Base-by-base conservation (phyloP, 2,797 vertebrate species). In the Molossus alvarezi region DNA sequence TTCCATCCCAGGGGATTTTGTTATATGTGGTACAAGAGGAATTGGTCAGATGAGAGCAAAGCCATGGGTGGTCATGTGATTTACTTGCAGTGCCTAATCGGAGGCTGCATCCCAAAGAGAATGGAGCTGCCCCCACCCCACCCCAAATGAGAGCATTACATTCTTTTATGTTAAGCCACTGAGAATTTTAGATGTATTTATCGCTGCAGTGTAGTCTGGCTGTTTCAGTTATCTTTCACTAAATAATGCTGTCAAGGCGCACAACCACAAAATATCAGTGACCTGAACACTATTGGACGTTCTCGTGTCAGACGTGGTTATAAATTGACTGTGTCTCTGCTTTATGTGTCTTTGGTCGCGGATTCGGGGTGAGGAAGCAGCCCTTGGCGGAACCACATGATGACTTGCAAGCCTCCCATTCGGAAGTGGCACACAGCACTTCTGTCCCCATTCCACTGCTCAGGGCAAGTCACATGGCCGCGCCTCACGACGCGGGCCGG, bases 221-320 rank as follows among this genome's bases (percentile, higher is more conserved):
- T 65, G 18, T 27, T 62, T 58, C 41, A 55, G 69, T 51, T 69
- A 77, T 37, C n/a, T 85, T 58, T 90, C 73, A 69, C 21, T n/a
- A 88, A 89, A 17, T 72, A 77, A 86, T 45, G 29, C 25, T 77
- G 23, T 85, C 73, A 77, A 94, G 91, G 57, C 9, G 57, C 91
- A 58, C 60, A 82, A 57, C 48, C 53, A 9, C 53, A 45, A 80
- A 92, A 51, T 55, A 25, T 23, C 53, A 20, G 58, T n/a, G 11
- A 9, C 23, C 29, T n/a, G n/a, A 41, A 23, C 58, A 71, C 48
- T 8, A 33, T 41, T 18, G 48, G 29, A 82, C 80, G 29, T 12
- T 65, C 37, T 93, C 83, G 57, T n/a, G 4, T 69, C 20, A 57
- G 1, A 25, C 23, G 3, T 71, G 17, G 13, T 48, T 85, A 9